phyloP scores from a whole-genome alignment of 2,113 vertebrate genomes.

The Halcyon senegalensis region DNA sequence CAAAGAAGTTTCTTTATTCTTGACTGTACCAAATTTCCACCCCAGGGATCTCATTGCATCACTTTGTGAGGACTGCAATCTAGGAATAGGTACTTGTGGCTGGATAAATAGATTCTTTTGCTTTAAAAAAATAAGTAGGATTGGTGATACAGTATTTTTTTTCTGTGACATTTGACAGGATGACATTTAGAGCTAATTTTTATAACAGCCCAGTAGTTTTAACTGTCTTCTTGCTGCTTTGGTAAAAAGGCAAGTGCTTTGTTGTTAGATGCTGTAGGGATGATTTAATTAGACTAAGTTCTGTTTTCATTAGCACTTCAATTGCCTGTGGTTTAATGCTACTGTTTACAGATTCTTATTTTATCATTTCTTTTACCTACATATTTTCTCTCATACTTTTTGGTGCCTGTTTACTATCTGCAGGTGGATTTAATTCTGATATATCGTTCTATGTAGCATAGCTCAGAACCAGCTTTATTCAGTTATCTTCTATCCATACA shows the following conservation, averaged over 20 bases:
- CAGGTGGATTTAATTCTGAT: not conserved
- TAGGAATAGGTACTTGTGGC: slow-evolving; percentile 25
- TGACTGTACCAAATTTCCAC: not conserved
- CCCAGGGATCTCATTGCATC: not conserved
- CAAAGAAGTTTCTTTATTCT: slow-evolving; percentile 18
- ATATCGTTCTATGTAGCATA: not conserved
- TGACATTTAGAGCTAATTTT: not conserved
- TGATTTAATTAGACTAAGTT: not conserved
- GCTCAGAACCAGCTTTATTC: not conserved
- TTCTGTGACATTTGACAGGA: not conserved
- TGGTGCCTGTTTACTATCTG: not conserved
- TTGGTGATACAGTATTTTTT: not conserved
- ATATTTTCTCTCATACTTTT: not conserved
- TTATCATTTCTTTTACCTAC: not conserved
- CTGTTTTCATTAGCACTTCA: not conserved
- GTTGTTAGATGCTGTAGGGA: not conserved
- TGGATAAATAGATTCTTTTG: not conserved
- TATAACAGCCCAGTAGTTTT: not conserved
- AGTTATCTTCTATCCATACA: not conserved
- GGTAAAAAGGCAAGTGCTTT: not conserved
- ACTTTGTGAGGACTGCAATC: slow-evolving; percentile 13
- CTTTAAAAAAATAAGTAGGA: not conserved
- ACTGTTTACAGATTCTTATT: not conserved
- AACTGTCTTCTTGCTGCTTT: not conserved
- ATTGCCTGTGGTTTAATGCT: not conserved